These are phyloP conservation scores for Drosophila limbata DNA, from an alignment of 2,888 invertebrate species.

Conservation along the genomic window DNA sequence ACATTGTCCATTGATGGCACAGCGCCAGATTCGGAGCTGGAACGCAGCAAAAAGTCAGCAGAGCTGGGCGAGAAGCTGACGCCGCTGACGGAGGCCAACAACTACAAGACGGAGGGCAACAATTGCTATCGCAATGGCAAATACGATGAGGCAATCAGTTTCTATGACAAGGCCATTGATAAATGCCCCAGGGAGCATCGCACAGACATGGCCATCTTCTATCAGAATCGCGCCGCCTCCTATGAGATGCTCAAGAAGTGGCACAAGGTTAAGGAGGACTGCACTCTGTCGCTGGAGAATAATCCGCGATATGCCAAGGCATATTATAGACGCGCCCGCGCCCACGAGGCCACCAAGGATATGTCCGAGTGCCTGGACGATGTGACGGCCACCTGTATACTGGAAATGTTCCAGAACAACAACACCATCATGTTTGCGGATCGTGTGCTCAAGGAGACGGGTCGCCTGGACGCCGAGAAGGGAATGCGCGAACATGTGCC, in stretches of 20 bases:
- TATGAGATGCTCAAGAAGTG: conserved; percentile 96
- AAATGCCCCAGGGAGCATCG: conserved; percentile 91
- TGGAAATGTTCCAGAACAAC: conserved; percentile 95
- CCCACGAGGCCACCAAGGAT: conserved; percentile 92
- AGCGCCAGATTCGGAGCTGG: conserved; percentile 85
- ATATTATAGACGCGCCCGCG: conserved; percentile 92
- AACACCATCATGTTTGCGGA: conserved; percentile 93
- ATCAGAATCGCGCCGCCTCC: conserved; percentile 98
- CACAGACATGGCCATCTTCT: conserved; percentile 94
- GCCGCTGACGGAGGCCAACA: conserved; percentile 90
- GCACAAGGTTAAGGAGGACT: conserved; percentile 94
- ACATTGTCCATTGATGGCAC: conserved; percentile 87
- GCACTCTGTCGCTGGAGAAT: conserved; percentile 92
- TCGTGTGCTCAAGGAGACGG: conserved; percentile 91
- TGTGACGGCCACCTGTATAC: conserved; percentile 95
- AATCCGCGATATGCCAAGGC: conserved; percentile 96
- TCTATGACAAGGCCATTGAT: conserved; percentile 97
- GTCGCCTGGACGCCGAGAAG: conserved; percentile 90
- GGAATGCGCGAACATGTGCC: conserved; percentile 89
- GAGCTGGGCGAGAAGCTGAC: conserved; percentile 84
- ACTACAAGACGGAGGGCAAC: conserved; percentile 95
- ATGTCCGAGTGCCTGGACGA: conserved; percentile 94
- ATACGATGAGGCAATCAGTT: conserved; percentile 95
- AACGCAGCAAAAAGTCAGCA: conserved; percentile 82
- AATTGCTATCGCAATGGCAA: conserved; percentile 93